Evolutionary conservation across 1,140 invertebrate species (phyloP), one percentile per base, ranked within the genome.

Genomic region (Panulirus ornatus): DNA sequence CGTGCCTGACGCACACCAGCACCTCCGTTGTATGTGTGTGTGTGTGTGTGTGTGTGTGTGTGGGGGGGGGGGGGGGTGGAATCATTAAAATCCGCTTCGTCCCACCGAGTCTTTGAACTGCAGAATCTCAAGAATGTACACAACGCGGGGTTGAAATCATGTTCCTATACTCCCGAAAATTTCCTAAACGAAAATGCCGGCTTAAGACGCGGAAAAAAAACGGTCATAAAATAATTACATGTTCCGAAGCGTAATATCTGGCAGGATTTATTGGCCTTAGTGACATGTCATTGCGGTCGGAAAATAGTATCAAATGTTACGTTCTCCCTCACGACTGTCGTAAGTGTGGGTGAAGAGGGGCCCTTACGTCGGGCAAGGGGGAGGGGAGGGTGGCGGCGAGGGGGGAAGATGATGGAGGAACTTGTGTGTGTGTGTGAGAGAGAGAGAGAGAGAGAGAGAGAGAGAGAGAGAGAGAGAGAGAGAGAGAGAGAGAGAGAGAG

Each of bases 231-330:
- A 40, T 83, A 83, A 83, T 66, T 36, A 54, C 19, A 36, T 27
- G 51, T 66, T 40, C 27, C 58, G 34, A 66, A 83, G 36, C 54
- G 34, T 63, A 36, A 66, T 66, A 83, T 83, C 81, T 83, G 58
- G n/a, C 22, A 66, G 34, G 70, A 86, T 87, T 79, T 87, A 87
- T 87, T 40, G 54, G 36, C n/a, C 51, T 22, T 87, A 87, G 85
- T 87, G 85, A 87, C 85, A 87, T 87, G 75, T 42, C 73, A 87
- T 87, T 78, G 85, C 19, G 75, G 38, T 16, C 27, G 38, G 42
- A 38, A 44, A 87, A 87, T 87, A 87, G 85, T 58, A 87, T 87
- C 85, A 79, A 87, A 87, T 87, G 36, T 44, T 66, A 87, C n/a
- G 85, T 87, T 70, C 22, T 22, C 44, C n/a, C 54, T 87, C 85